Evolutionary conservation across 2,797 vertebrate species (phyloP), one percentile per base, ranked within the genome.

Genomic region (Vespertilio murinus): DNA sequence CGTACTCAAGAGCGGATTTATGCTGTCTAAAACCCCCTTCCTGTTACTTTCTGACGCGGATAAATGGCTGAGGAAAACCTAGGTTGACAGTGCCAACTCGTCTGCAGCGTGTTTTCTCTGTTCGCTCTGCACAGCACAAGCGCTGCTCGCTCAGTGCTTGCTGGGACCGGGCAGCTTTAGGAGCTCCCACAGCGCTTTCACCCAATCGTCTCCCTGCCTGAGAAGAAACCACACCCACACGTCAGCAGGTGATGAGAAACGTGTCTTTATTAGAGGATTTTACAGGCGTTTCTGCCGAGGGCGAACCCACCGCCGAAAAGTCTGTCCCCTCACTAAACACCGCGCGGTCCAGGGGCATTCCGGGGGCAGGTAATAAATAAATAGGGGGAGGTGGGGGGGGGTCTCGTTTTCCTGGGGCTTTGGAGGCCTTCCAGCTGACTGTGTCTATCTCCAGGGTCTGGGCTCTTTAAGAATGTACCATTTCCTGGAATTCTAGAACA

Each of bases 401-500:
- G 65, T 97, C 83, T 90, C 88, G 87, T 96, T 97, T 96, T 97
- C 95, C 93, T 78, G 79, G 81, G 89, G 20, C 71, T 96, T 96
- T 94, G 85, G 73, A 96, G 73, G 28, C n/a, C 95, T 95, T 97
- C 1, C 0, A 88, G 92, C 84, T 97, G 96, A 88, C 90, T 86
- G 86, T 96, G 80, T 94, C 91, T 93, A 25, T 92, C 91, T 95
- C 90, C 86, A 74, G 20, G 92, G 95, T 80, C 93, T 93, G 64
- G 92, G 96, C 67, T 40, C 86, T 96, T 99, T 99, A 99, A 97
- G 99, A 99, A 95, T 98, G 98, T 95, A 99, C 99, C 99, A 99
- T 98, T 91, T 98, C 98, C 96, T 99, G 98, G 98, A 99, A 99
- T 97, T 99, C 99, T 99, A 98, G n/a, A 86, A 96, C 91, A 95